Evolutionary conservation across 2,113 vertebrate species (phyloP), one percentile per base, ranked within the genome.

Genomic region (Boulengeromyrus knoepffleri): DNA sequence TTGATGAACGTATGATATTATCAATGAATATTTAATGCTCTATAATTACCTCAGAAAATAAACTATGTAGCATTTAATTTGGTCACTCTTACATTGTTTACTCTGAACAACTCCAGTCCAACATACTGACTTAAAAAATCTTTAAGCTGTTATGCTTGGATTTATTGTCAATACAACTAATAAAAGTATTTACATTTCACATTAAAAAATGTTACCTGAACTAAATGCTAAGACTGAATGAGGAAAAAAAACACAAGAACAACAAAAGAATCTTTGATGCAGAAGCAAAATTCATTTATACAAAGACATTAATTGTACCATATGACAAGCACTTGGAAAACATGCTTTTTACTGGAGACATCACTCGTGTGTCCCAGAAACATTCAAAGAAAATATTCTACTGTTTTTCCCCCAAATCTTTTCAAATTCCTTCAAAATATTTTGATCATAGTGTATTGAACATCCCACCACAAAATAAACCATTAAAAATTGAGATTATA

Each of bases 21-120:
- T 66, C 62, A 87, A 90, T 90, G 62, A 90, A 88, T 90, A 90
- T 88, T 90, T 87, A 19, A 90, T 90, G 49, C 24, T 77, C 77
- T 39, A 88, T 88, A 90, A 90, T 88, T 77, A 62, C 66, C 46
- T 27, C 62, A 53, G 66, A 87, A 53, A 36, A 88, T 90, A 50
- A 90, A 90, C 53, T 88, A 90, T 88, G 85, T 58, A 56, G 62
- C 19, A 77, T 88, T 90, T 80, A 80, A 90, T 90, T 90, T 45
- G 58, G 58, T 53, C 85, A 39, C 56, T 24, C 45, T 87, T 90
- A 80, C 85, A 10, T 50, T 85, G 56, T 87, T 88, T 90, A 87
- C 86, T 70, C 36, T 87, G 47, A 87, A 74, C 77, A 47, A 12
- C 80, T 47, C 52, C 36, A 89, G 74, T 83, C 46, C 36, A 83